phyloP scores from a whole-genome alignment of 2,797 vertebrate species.

The Amblyopsis hoosieri region DNA sequence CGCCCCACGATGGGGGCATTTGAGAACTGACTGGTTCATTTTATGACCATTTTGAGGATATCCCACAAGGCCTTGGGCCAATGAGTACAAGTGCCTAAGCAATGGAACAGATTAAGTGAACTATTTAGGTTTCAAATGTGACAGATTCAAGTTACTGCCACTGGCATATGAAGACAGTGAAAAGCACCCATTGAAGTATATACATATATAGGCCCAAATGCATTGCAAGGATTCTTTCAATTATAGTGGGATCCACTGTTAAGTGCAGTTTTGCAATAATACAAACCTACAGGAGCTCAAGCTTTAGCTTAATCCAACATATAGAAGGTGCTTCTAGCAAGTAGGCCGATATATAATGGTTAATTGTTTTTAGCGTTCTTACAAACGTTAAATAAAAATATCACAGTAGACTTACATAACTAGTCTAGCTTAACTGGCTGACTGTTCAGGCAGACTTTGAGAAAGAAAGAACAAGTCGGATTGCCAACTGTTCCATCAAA shows the following conservation, averaged over 20 bases:
- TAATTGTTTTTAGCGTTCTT: constrained; percentile 64
- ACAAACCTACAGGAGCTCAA: constrained; percentile 59
- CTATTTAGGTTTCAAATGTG: constrained; percentile 58
- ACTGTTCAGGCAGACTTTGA: constrained; percentile 39
- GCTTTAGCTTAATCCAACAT: constrained; percentile 66
- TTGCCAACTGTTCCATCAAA: constrained; percentile 49
- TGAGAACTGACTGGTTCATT: constrained; percentile 64
- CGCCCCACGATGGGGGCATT: constrained; percentile 34
- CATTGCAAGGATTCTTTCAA: constrained; percentile 9
- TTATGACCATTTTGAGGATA: constrained; percentile 53
- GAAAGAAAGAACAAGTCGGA: constrained; percentile 48
- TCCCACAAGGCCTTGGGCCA: constrained; percentile 56
- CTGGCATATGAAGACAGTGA: constrained; percentile 19
- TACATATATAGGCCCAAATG: constrained; percentile 15
- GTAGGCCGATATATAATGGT: constrained; percentile 32
- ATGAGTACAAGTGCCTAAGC: constrained; percentile 37
- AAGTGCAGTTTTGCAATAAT: constrained; percentile 67
- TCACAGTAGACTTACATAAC: constrained; percentile 34
- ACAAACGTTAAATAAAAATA: constrained; percentile 42
- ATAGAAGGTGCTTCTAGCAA: constrained; percentile 54
- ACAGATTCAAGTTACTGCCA: constrained; percentile 55
- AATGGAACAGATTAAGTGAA: constrained; percentile 38
- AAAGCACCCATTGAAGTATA: constrained; percentile 45
- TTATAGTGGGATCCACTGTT: constrained; percentile 59
- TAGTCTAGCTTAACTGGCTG: constrained; percentile 65